Percentiles rank a stretch among this genome's conserved stretches.
phyloP scores from a whole-genome alignment of 1,140 invertebrate genomes.

The Drosophila suzukii region DNA sequence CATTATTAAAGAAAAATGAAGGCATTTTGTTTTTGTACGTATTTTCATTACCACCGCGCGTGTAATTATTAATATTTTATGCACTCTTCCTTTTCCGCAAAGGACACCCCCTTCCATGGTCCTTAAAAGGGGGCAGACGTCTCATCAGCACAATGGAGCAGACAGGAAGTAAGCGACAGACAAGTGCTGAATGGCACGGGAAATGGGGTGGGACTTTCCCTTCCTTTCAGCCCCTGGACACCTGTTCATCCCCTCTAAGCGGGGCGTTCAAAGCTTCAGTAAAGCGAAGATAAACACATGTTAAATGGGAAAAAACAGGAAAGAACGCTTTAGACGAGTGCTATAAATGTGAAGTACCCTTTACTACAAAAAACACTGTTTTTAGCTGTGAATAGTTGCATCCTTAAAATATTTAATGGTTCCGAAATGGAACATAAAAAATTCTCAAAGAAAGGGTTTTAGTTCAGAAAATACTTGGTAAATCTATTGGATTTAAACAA shows the following conservation, averaged over 20 bases:
- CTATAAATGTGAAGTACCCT: neutral
- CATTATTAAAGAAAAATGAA: constrained; percentile 73
- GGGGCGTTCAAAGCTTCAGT: constrained; percentile 39
- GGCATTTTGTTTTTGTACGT: constrained; percentile 67
- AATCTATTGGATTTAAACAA: too few species aligned
- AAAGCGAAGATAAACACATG: constrained; percentile 40
- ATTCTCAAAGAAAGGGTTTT: too few species aligned
- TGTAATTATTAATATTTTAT: constrained; percentile 81
- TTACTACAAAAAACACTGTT: neutral
- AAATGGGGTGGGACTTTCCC: constrained; percentile 7
- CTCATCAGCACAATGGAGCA: constrained; percentile 61
- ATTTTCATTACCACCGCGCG: constrained; percentile 78
- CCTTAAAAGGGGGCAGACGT: constrained; percentile 15
- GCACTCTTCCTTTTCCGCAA: constrained; percentile 52
- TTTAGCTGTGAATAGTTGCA: neutral
- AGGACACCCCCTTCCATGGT: constrained; percentile 6
- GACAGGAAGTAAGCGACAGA: constrained; percentile 56
- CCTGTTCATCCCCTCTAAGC: constrained; percentile 21
- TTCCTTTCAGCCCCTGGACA: constrained; percentile 10
- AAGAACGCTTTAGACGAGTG: neutral
- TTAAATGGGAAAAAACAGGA: constrained; percentile 44
- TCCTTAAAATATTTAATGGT: neutral
- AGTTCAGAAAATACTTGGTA: too few species aligned
- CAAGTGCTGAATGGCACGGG: constrained; percentile 22
- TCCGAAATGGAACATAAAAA: neutral